A percentile compares a stretch with the other conserved stretches of the same genome.
Conservation (phyloP, 2,888 invertebrate species). For the Cyrtodaria siliqua region DNA sequence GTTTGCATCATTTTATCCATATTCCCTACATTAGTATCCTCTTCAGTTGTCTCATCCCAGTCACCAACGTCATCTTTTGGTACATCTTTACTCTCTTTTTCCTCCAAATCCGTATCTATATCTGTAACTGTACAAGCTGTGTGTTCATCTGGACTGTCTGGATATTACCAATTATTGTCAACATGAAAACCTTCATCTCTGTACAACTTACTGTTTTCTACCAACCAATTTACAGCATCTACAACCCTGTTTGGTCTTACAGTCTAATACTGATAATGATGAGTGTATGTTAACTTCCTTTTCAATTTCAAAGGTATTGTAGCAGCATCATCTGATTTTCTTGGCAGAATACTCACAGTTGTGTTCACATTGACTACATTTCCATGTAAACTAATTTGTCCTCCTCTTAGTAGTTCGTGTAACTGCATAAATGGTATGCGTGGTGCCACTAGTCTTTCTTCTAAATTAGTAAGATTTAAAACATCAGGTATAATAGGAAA, state of each 20-base stretch:
- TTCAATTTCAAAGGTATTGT: neutral
- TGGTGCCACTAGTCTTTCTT: too few relatives aligned
- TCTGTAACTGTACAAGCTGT: too few relatives aligned
- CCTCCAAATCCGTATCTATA: too few relatives aligned
- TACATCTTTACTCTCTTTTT: too few relatives aligned
- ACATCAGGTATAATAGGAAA: too few relatives aligned
- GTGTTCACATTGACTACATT: conserved; percentile 65
- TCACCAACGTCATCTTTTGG: too few relatives aligned
- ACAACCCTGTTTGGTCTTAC: neutral
- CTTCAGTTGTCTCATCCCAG: neutral
- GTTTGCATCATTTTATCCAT: neutral
- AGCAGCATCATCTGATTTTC: neutral
- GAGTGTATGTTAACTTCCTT: neutral
- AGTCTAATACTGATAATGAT: neutral
- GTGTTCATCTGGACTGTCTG: too few relatives aligned
- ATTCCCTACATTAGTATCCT: neutral
- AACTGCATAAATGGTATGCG: too few relatives aligned
- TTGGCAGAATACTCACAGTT: conserved; percentile 20
- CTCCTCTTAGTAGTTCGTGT: conserved; percentile 70
- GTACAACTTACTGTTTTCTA: conserved; percentile 1
- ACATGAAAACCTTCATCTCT: conserved; percentile 9
- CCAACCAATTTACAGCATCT: neutral
- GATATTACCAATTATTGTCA: conserved; percentile 2
- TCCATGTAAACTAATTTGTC: conserved; percentile 62
- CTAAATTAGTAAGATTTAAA: too few relatives aligned